Percentiles rank a stretch among this genome's conserved stretches.
These are phyloP conservation scores for Saccostrea echinata DNA, from an alignment of 1,140 invertebrate species.

Conservation along the genomic window DNA sequence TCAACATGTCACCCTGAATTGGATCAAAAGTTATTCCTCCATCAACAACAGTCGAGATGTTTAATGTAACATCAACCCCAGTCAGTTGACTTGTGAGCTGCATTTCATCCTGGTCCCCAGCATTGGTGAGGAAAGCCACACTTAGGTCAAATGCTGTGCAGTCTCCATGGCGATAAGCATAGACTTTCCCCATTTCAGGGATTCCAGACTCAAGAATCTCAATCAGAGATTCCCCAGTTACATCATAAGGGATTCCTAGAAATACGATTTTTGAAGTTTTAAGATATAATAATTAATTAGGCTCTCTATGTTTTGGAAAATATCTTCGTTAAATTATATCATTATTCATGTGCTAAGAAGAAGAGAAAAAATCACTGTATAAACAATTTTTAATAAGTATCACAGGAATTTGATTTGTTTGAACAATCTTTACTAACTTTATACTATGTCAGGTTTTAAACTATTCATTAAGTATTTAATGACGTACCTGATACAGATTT, in stretches of 20 bases:
- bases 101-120: constrained; percentile 62
- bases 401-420: too few species aligned
- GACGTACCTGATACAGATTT: constrained; percentile 59
- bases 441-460: too few species aligned
- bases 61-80: constrained; percentile 54
- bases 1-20: constrained; percentile 72
- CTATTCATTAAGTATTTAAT: too few species aligned
- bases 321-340: too few species aligned
- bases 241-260: constrained; percentile 44
- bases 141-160: constrained; percentile 64
- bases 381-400: too few species aligned
- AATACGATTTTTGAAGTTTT: background rate
- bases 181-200: constrained; percentile 51
- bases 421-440: too few species aligned
- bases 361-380: too few species aligned
- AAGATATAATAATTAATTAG: too few species aligned
- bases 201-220: constrained; percentile 53
- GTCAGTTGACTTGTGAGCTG: constrained; percentile 49
- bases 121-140: constrained; percentile 61
- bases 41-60: constrained; percentile 50
- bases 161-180: constrained; percentile 53
- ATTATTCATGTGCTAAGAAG: too few species aligned
- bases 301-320: too few species aligned
- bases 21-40: constrained; percentile 65
- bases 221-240: constrained; percentile 26